Evolutionary conservation across 2,888 invertebrate species (phyloP).

Genomic region (Chalcis sispes): DNA sequence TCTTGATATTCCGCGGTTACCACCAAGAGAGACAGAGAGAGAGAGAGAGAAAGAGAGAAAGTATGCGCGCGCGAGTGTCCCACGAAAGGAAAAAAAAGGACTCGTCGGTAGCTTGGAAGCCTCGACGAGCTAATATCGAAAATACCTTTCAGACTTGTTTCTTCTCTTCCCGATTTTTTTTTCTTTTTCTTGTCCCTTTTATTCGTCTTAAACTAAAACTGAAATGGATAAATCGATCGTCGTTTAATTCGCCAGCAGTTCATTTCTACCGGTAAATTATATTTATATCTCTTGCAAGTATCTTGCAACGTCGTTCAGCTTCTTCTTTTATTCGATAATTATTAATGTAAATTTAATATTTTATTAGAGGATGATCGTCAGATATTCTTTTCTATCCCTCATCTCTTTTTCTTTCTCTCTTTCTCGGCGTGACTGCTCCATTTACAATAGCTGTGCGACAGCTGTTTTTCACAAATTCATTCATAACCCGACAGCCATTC

Average conservation of each 20-base stretch:
- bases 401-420: neutral
- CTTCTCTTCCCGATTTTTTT: neutral
- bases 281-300: slow-evolving; percentile 1
- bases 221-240: slow-evolving; percentile 23
- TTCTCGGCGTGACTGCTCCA: slow-evolving; percentile 11
- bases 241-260: neutral
- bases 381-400: too few relatives aligned
- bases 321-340: too few relatives aligned
- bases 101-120: too few relatives aligned
- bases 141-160: neutral
- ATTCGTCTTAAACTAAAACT: slow-evolving; percentile 18
- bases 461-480: slow-evolving; percentile 32
- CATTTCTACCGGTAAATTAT: neutral
- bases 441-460: slow-evolving; percentile 28
- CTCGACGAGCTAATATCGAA: slow-evolving; percentile 28
- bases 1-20: slow-evolving; percentile 44
- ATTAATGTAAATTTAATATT: too few relatives aligned
- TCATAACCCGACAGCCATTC: neutral
- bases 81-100: neutral
- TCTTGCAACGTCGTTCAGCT: too few relatives aligned
- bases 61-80: too few relatives aligned
- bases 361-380: too few relatives aligned
- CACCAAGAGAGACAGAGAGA: neutral
- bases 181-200: too few relatives aligned
- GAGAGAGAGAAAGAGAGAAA: neutral